Base-by-base conservation (phyloP, 1,140 invertebrate species). In the Dufourea novaeangliae region DNA sequence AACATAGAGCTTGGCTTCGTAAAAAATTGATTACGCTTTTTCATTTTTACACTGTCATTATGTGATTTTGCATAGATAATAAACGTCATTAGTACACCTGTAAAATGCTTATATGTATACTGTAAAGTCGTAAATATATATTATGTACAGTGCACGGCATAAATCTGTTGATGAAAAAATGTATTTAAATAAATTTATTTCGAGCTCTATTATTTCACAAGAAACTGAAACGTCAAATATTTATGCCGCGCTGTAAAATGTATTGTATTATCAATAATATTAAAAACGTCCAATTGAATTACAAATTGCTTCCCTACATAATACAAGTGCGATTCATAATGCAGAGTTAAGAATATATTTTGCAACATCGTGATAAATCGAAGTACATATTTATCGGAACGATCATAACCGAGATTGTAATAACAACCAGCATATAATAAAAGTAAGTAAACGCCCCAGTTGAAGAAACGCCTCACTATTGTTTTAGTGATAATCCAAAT, bases 11-110 rank as follows among this genome's bases (percentile, higher is more conserved):
- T 34, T 11, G 8, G 3, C n/a, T 54, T 41, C 22, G n/a, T n/a
- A 61, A 52, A 61, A 52, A 32, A 52, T 70, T 17, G 11, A 63
- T 41, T 52, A 44, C 22, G 22, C 22, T 72, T 46, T 27, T 2
- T 63, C 25, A 25, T 34, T 57, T 39, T 41, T 61, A 32, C 29
- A n/a, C 44, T 32, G 25, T 50, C 46, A 17, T 50, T n/a, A 17
- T n/a, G 20, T n/a, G 8, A 50, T 32, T 22, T 29, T 22, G 6
- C 6, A 11, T 2, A 32, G 29, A 17, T 22, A 32, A 50, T 22
- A 11, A 14, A 17, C 17, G 4, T 32, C 14, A 17, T 56, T 20
- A 50, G 37, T 17, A 2, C 66, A 25, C 7, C 32, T n/a, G 27
- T 10, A n/a, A n/a, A 12, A 20, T 29, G 22, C 22, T 25, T n/a